These are phyloP conservation scores for Benthosema pterotum DNA, from an alignment of 2,797 vertebrate species.

Conservation along the genomic window DNA sequence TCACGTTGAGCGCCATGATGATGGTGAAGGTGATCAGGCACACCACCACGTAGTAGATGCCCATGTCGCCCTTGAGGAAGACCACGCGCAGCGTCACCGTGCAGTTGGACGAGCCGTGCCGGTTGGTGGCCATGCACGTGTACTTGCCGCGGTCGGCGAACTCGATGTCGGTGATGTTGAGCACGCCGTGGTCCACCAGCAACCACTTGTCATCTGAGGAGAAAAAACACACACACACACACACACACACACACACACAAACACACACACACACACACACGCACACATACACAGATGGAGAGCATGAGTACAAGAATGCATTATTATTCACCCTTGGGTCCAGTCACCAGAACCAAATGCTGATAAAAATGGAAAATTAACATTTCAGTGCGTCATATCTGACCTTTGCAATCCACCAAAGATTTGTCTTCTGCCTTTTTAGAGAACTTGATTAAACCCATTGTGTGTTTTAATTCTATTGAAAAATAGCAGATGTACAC, in stretches of 20 bases:
- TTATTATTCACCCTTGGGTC: no score
- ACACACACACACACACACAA: no score
- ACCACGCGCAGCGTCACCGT: slow-evolving; percentile 93
- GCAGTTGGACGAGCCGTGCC: slow-evolving; percentile 86
- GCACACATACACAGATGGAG: not conserved
- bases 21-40: slow-evolving; percentile 96
- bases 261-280: no score
- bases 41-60: slow-evolving; percentile 97
- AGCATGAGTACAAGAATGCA: not conserved
- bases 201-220: slow-evolving; percentile 85
- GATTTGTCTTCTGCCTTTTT: no score
- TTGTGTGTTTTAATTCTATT: no score
- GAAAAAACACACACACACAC: no score
- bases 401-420: no score
- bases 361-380: no score
- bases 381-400: no score
- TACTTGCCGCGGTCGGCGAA: slow-evolving; percentile 97
- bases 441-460: no score
- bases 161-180: slow-evolving; percentile 93
- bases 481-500: no score
- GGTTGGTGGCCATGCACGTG: slow-evolving; percentile 90
- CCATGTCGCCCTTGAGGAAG: slow-evolving; percentile 95
- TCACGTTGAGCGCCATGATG: slow-evolving; percentile 94
- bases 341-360: no score
- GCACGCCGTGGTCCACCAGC: slow-evolving; percentile 84